Conservation (phyloP, 1,140 invertebrate genomes). For the Conus betulinus region DNA sequence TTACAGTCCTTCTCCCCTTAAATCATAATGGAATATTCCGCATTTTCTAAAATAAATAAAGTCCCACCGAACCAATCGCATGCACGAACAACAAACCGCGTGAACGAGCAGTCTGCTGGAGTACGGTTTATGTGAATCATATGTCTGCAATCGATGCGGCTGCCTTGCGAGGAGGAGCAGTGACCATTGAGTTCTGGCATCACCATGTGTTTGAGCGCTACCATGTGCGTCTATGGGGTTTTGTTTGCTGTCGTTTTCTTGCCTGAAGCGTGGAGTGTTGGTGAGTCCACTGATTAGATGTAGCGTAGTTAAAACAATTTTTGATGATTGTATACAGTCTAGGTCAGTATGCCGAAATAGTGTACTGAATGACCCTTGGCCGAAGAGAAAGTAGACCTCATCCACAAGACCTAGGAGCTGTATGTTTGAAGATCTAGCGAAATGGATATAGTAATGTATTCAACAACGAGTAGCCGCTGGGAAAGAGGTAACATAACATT, state of each 20-base stretch:
- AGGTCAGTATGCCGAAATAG: not conserved
- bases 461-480: no score
- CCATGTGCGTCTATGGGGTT: not conserved
- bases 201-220: not conserved
- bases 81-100: not conserved
- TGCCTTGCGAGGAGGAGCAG: no score
- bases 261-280: not conserved
- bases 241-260: not conserved
- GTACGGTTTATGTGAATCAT: not conserved
- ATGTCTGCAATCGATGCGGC: not conserved
- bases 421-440: no score
- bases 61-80: not conserved
- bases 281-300: not conserved
- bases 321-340: no score
- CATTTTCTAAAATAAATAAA: not conserved
- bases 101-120: not conserved
- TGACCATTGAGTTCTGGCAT: not conserved
- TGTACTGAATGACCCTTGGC: no score
- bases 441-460: no score
- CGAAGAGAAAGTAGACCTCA: no score
- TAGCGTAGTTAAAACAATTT: not conserved
- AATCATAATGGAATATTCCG: not conserved
- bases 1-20: not conserved
- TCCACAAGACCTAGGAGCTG: no score
- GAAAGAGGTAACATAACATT: no score